Base-by-base conservation (phyloP, 2,888 invertebrate genomes). In the Alviniconcha strummeri region DNA sequence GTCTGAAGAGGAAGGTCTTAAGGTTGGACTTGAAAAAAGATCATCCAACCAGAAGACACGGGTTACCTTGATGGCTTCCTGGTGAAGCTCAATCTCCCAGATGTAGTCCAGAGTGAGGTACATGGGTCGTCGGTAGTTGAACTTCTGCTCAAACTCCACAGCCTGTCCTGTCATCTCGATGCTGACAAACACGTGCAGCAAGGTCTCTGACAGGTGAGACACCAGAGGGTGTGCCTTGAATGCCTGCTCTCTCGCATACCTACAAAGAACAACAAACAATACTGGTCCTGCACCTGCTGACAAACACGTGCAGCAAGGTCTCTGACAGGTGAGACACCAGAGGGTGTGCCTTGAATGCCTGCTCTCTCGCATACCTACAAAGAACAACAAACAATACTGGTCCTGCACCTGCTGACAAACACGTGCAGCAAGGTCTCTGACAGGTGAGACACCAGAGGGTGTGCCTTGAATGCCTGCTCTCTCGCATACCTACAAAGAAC, bases 91-190 rank as follows among this genome's bases (percentile, higher is more conserved):
- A 86, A 97, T 95, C 82, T 96, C 96, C 98, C 98, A 98, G 77
- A 98, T 94, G 94, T 97, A 98, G 92, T 98, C 96, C 96, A 99
- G 97, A 1, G 98, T 96, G 69, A 96, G 95, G 92, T 99, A 98
- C 98, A 99, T 98, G 3, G 98, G 98, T 72, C 97, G 95, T 54
- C 98, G 95, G 93, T 99, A 99, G 94, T 98, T 98, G 94, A 99
- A 99, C 94, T 98, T 99, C 94, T 98, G 98, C 93, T 98, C 98
- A 92, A 98, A 98, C 91, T 97, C 97, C 52, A 98, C 98, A 91
- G 96, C 97, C 93, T 98, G 97, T 0, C 98, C 98, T 0, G 98
- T 98, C 97, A 98, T 97, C 94, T 99, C 98, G 86, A 99, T 99
- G 87, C 97, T 97, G n/a, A 99, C 98, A 93, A 98, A 99, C 11